These are phyloP conservation scores for Vulpes lagopus DNA, from an alignment of 2,113 vertebrate genomes.

Conservation along the genomic window DNA sequence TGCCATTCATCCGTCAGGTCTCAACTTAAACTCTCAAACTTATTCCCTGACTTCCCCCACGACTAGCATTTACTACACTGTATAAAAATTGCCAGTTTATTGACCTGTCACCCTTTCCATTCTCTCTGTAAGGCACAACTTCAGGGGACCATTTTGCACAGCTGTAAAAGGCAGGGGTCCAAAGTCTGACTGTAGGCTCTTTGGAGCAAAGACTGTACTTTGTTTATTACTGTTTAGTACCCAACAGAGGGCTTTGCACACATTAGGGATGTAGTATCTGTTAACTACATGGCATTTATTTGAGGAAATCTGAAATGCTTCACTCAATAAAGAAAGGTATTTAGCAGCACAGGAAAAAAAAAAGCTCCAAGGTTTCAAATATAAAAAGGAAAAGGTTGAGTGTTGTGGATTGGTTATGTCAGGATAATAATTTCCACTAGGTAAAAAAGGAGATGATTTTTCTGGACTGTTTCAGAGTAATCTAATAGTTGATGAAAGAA, in stretches of 20 bases:
- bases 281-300: not conserved
- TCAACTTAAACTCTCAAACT: not conserved
- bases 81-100: not conserved
- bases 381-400: not conserved
- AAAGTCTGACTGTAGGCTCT: not conserved
- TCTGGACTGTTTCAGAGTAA: constrained; percentile 25
- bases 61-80: not conserved
- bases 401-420: not conserved
- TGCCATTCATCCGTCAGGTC: not conserved
- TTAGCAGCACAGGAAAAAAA: not conserved
- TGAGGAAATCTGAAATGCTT: not conserved
- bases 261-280: not conserved
- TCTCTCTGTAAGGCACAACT: not conserved
- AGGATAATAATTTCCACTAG: not conserved
- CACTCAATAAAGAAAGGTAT: not conserved
- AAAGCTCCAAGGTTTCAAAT: constrained; percentile 35
- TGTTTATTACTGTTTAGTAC: not conserved
- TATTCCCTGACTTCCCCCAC: not conserved
- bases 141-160: not conserved
- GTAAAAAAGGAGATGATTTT: not conserved
- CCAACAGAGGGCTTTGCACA: not conserved
- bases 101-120: not conserved
- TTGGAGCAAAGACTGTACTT: not conserved
- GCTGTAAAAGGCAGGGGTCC: not conserved
- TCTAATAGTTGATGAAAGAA: not conserved